Conservation (phyloP, 2,888 invertebrate genomes). For the Drosophila prolongata region DNA sequence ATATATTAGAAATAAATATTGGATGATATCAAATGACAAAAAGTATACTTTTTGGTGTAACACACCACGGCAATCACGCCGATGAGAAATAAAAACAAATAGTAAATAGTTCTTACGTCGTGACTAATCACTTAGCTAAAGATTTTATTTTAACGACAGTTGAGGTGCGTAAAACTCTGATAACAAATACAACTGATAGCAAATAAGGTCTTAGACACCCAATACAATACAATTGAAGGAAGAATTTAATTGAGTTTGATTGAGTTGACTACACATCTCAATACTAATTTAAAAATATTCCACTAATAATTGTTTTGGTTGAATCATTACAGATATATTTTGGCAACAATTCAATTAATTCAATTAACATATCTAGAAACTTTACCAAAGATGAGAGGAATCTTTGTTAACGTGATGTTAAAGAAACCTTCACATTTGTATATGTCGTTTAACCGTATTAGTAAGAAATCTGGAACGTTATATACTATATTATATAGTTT, state of each 20-base stretch:
- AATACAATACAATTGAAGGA: no score
- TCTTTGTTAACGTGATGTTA: not conserved
- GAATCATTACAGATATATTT: not conserved
- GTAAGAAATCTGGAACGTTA: not conserved
- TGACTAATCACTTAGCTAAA: not conserved
- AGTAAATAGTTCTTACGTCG: not conserved
- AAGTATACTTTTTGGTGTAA: no score
- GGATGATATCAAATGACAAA: no score
- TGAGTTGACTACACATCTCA: no score
- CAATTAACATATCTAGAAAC: not conserved
- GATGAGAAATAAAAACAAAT: not conserved
- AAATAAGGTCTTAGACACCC: slow-evolving; percentile 7
- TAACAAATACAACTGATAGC: slow-evolving; percentile 12
- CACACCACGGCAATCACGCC: no score
- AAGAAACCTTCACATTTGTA: not conserved
- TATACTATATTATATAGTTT: not conserved
- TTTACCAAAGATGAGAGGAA: no score
- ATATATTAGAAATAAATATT: not conserved
- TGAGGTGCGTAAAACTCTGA: not conserved
- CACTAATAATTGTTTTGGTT: not conserved
- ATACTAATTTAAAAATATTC: not conserved
- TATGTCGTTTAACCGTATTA: no score
- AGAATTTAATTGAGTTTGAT: no score
- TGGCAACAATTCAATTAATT: not conserved
- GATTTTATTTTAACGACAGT: not conserved